These are phyloP conservation scores for Stigmatopora argus DNA, from an alignment of 2,113 vertebrate species.

Conservation along the genomic window DNA sequence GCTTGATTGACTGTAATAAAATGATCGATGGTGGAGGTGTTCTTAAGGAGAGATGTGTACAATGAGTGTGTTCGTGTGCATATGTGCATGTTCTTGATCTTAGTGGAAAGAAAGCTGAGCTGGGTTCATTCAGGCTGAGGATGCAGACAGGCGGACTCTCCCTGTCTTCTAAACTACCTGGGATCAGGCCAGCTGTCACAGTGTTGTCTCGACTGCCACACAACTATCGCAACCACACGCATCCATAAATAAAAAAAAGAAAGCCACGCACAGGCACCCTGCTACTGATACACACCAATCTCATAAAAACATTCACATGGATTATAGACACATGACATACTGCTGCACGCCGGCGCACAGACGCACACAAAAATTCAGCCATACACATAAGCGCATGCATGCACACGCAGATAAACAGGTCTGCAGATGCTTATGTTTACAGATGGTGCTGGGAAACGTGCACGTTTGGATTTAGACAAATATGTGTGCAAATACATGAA, in stretches of 20 bases:
- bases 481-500: constrained; percentile 63
- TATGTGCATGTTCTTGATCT: constrained; percentile 15
- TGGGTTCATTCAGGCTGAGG: constrained; percentile 23
- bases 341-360: constrained; percentile 9
- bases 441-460: constrained; percentile 54
- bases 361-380: constrained; percentile 4
- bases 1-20: constrained; percentile 9
- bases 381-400: constrained; percentile 7
- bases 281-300: constrained; percentile 32
- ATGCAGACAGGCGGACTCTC: constrained; percentile 53
- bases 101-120: constrained; percentile 12
- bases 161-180: constrained; percentile 62
- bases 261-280: constrained; percentile 18
- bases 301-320: constrained; percentile 39
- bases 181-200: constrained; percentile 65
- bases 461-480: constrained; percentile 64
- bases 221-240: constrained; percentile 33
- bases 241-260: constrained; percentile 26
- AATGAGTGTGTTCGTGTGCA: constrained; percentile 25
- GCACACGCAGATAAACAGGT: constrained; percentile 52
- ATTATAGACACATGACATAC: constrained; percentile 47
- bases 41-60: constrained; percentile 9
- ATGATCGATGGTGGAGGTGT: neutral
- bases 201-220: constrained; percentile 40
- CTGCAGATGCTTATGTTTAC: constrained; percentile 69